Percentiles rank a stretch among this genome's conserved stretches.
These are phyloP conservation scores for Aplodontia rufa DNA, from an alignment of 2,113 vertebrate genomes.

Conservation along the genomic window DNA sequence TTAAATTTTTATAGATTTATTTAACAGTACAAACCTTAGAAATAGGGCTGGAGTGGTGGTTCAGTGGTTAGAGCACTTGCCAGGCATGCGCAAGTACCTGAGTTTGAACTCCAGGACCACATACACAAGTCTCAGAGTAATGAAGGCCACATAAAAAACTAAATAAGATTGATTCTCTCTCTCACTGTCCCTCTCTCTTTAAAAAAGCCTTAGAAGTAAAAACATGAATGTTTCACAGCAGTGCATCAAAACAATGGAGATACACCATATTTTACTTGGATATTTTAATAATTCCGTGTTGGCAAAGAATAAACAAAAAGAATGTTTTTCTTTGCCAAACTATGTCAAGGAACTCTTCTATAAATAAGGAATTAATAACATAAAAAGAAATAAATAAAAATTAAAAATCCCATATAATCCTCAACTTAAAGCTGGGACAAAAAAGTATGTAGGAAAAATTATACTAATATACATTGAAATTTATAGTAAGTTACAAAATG, in stretches of 20 bases:
- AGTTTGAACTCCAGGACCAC: no score
- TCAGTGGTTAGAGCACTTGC: no score
- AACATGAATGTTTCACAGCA: neutral
- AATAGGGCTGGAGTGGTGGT: no score
- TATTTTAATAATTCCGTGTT: neutral
- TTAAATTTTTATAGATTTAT: neutral
- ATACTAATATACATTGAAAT: neutral
- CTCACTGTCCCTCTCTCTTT: no score
- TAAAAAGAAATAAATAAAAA: neutral
- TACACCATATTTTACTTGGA: neutral
- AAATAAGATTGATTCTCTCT: no score
- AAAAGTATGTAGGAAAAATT: neutral
- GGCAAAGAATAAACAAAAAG: slow-evolving; percentile 12
- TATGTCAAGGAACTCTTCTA: neutral
- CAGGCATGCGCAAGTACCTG: no score
- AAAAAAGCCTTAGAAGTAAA: slow-evolving; percentile 34
- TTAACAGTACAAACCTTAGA: neutral
- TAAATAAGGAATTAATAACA: slow-evolving; percentile 5
- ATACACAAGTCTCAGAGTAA: no score
- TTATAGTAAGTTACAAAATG: neutral
- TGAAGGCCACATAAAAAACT: no score
- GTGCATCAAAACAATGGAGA: neutral
- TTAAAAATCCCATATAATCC: neutral
- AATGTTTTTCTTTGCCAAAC: neutral
- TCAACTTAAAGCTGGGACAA: neutral